Evolutionary conservation across 1,140 invertebrate species (phyloP), one percentile per base, ranked within the genome.

Genomic region (Zaprionus nigranus): DNA sequence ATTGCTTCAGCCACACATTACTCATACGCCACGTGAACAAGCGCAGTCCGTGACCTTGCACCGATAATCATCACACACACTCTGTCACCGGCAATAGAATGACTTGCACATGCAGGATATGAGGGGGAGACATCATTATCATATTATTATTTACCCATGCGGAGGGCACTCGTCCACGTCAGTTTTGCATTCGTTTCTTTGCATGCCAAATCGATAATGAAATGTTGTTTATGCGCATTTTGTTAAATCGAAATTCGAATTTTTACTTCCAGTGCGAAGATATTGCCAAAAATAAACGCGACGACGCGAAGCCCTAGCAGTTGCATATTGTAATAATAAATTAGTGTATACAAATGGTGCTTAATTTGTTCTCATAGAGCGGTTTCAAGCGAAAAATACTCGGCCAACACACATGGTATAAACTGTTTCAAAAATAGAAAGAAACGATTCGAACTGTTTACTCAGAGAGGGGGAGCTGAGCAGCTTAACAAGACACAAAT

Each of bases 11-110:
- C 58, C 46, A 66, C 46, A 63, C 57, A 88, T 87, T 88, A 71
- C 84, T 72, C 77, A 87, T 88, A 68, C 84, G 81, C 64, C 78
- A 11, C 57, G 64, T 72, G 56, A 51, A 12, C 30, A 24, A 15
- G 28, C 22, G 54, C 46, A 83, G 81, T 63, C 62, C 67, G 69
- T 72, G 82, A 68, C 69, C 78, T 70, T 71, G 60, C 15, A 34
- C 1, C 24, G 60, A 69, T 67, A 43, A 67, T 73, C 62, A 59
- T 13, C 26, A 20, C 6, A 49, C 40, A 46, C 15, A 2, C 40
- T n/a, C n/a, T n/a, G 15, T n/a, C 38, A 40, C 38, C 15, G 15
- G 5, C n/a, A 9, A 34, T 34, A 11, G 9, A 34, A 34, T 34
- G 30, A 34, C 9, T 34, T 26, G 46, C 6, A 12, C 6, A 15